Conservation (phyloP, 2,888 invertebrate species). For the Biston betularia region DNA sequence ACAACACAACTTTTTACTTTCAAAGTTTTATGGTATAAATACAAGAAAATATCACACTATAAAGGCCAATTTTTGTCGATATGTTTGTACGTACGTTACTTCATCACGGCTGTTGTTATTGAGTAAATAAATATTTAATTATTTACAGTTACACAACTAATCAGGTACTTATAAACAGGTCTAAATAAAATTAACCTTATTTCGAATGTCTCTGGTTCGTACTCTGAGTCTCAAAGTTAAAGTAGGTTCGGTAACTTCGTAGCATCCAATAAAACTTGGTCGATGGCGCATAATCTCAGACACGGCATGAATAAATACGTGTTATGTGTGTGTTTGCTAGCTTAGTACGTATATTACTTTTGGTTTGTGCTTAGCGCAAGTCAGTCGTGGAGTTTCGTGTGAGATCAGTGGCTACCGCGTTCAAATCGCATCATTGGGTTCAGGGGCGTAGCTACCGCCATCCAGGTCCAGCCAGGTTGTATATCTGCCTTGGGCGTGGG, state of each 20-base stretch:
- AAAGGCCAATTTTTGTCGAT: too few relatives aligned
- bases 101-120: too few relatives aligned
- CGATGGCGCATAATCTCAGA: conserved; percentile 49
- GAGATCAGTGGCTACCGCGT: background rate
- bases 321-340: conserved; percentile 22
- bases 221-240: conserved; percentile 39
- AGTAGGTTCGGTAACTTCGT: conserved; percentile 47
- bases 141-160: background rate
- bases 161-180: background rate
- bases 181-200: background rate
- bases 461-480: too few relatives aligned
- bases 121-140: background rate
- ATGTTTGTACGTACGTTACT: too few relatives aligned
- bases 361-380: background rate
- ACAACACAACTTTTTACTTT: too few relatives aligned
- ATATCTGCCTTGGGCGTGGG: too few relatives aligned
- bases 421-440: too few relatives aligned
- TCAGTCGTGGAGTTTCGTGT: background rate
- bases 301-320: conserved; percentile 48
- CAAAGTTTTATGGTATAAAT: too few relatives aligned
- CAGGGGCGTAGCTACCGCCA: too few relatives aligned
- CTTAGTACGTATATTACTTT: conserved; percentile 7
- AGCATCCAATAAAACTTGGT: conserved; percentile 51
- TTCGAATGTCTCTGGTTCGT: background rate
- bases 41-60: too few relatives aligned